These are phyloP conservation scores for Labeo calbasu DNA, from an alignment of 2,797 vertebrate genomes.

Conservation along the genomic window DNA sequence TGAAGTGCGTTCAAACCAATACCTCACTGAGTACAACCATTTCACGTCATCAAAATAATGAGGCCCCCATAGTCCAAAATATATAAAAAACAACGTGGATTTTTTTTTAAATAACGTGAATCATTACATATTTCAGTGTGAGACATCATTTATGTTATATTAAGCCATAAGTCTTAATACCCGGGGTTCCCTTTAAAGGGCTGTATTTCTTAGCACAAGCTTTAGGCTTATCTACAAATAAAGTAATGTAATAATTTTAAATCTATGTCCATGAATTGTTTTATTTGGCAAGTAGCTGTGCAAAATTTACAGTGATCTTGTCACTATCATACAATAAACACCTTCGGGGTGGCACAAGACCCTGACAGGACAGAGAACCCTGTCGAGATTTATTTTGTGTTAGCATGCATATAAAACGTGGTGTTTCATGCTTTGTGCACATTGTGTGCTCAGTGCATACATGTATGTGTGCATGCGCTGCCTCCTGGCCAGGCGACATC, in stretches of 20 bases:
- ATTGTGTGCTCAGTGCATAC: conserved; percentile 14
- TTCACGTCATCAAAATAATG: no score
- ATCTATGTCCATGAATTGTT: background rate
- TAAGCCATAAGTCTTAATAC: no score
- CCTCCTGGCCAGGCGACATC: conserved; percentile 41
- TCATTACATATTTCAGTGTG: no score
- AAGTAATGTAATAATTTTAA: background rate
- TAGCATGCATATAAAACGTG: background rate
- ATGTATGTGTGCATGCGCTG: conserved; percentile 36
- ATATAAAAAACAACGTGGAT: no score
- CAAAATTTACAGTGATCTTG: background rate
- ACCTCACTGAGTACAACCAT: no score
- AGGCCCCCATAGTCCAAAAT: no score
- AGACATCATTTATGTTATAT: no score
- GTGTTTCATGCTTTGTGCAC: background rate
- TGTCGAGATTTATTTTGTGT: background rate
- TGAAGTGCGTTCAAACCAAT: no score
- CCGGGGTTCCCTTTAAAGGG: no score
- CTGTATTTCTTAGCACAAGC: background rate
- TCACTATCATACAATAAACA: background rate
- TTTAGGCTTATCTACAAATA: background rate
- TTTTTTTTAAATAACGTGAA: no score
- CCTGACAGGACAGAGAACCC: background rate
- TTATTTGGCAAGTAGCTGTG: background rate
- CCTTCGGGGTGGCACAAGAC: background rate